Evolutionary conservation across 1,140 invertebrate genomes (phyloP).

Genomic region (Bombyx mandarina): DNA sequence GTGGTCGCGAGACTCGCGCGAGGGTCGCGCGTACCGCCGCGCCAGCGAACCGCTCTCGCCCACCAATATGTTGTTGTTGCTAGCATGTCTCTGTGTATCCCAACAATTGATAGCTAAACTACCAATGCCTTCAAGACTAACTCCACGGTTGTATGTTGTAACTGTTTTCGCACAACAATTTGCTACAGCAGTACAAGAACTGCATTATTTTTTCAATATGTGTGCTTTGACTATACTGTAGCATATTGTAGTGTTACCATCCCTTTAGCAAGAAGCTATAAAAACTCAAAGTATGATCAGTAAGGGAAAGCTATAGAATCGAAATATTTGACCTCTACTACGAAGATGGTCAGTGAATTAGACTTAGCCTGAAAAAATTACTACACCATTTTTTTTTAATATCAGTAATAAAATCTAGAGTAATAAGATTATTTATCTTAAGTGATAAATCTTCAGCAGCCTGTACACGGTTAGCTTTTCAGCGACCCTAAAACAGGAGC

Average conservation of each 20-base stretch:
- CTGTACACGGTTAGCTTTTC: conserved; percentile 56
- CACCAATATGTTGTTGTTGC: conserved; percentile 72
- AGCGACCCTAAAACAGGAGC: conserved; percentile 50
- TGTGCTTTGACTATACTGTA: too few species aligned
- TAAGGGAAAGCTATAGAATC: too few species aligned
- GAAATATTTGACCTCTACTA: too few species aligned
- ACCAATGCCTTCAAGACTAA: conserved; percentile 11
- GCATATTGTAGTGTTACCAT: too few species aligned
- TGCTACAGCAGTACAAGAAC: not conserved
- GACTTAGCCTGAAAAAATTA: too few species aligned
- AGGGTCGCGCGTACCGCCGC: conserved; percentile 51
- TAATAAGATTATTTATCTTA: not conserved
- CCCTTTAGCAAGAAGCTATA: too few species aligned
- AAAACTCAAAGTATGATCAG: too few species aligned
- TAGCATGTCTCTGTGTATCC: conserved; percentile 70
- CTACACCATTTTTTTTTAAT: too few species aligned
- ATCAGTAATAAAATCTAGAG: too few species aligned
- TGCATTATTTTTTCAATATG: too few species aligned
- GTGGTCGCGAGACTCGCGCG: conserved; percentile 47
- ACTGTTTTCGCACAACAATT: not conserved
- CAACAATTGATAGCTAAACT: conserved; percentile 51
- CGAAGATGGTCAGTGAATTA: too few species aligned
- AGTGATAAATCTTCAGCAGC: conserved; percentile 23
- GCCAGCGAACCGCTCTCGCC: conserved; percentile 63
- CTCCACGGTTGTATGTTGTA: not conserved